Evolutionary conservation across 2,113 vertebrate genomes (phyloP).

Genomic region (Nanorana parkeri): DNA sequence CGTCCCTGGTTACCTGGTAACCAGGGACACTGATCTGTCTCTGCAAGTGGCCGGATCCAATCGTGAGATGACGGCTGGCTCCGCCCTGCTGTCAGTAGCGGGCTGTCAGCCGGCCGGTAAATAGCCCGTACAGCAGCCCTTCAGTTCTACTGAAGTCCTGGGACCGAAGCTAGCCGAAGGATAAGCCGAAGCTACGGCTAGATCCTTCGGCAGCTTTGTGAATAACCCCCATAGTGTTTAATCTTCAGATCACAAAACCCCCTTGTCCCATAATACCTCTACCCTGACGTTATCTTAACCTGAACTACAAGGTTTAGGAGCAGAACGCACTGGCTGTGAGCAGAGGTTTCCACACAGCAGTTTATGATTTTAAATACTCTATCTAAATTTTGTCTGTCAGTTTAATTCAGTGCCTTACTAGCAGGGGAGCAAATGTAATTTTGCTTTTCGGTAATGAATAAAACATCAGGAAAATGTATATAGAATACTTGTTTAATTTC

Average conservation of each 20-base stretch:
- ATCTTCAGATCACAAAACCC: background rate
- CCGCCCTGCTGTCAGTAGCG: too few species aligned
- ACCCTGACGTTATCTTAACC: conserved; percentile 18
- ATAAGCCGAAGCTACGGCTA: too few species aligned
- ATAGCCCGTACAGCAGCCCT: too few species aligned
- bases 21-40: too few species aligned
- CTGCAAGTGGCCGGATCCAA: too few species aligned
- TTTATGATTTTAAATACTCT: conserved; percentile 60
- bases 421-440: conserved; percentile 66
- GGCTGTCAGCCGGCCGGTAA: too few species aligned
- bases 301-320: conserved; percentile 23
- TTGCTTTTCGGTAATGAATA: conserved; percentile 67
- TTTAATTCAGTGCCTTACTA: conserved; percentile 64
- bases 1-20: too few species aligned
- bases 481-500: conserved; percentile 71
- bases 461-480: conserved; percentile 67
- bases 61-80: too few species aligned
- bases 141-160: too few species aligned
- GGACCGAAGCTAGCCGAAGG: too few species aligned
- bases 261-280: background rate
- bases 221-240: too few species aligned
- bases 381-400: conserved; percentile 63
- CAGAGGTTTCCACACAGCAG: conserved; percentile 22
- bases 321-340: background rate
- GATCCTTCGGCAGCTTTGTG: too few species aligned